phyloP scores from a whole-genome alignment of 2,888 invertebrate genomes.

The Chydorus sphaericus region DNA sequence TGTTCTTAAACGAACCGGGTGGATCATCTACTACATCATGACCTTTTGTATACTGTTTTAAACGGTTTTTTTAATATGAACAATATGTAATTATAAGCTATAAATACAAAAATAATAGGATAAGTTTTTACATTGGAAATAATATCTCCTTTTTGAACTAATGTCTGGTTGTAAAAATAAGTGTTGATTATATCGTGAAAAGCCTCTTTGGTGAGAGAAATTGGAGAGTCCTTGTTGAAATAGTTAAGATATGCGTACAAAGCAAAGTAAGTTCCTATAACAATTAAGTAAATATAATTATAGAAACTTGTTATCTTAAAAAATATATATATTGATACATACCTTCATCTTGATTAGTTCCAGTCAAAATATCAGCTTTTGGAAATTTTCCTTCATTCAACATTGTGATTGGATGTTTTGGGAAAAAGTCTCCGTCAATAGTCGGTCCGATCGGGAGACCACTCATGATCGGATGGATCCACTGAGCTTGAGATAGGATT shows the following conservation, averaged over 20 bases:
- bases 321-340: no score
- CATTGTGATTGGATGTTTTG: slow-evolving; percentile 71
- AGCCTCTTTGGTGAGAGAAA: slow-evolving; percentile 65
- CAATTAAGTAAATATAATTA: no score
- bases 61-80: no score
- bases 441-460: slow-evolving; percentile 88
- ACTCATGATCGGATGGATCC: slow-evolving; percentile 72
- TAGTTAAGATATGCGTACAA: slow-evolving; percentile 80
- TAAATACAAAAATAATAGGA: no score
- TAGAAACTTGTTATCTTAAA: no score
- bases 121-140: slow-evolving; percentile 80
- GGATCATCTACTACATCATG: no score
- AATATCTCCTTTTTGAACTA: slow-evolving; percentile 70
- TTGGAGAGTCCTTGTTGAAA: slow-evolving; percentile 78
- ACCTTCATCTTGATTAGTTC: slow-evolving; percentile 93
- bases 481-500: slow-evolving; percentile 72
- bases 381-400: slow-evolving; percentile 66
- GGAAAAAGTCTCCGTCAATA: slow-evolving; percentile 74
- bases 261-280: slow-evolving; percentile 87
- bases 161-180: slow-evolving; percentile 72
- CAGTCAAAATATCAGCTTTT: slow-evolving; percentile 77
- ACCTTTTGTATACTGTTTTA: no score
- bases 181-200: slow-evolving; percentile 74
- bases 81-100: no score
- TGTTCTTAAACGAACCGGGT: no score